phyloP scores from a whole-genome alignment of 2,888 invertebrate genomes.

The Cheilosia variabilis region DNA sequence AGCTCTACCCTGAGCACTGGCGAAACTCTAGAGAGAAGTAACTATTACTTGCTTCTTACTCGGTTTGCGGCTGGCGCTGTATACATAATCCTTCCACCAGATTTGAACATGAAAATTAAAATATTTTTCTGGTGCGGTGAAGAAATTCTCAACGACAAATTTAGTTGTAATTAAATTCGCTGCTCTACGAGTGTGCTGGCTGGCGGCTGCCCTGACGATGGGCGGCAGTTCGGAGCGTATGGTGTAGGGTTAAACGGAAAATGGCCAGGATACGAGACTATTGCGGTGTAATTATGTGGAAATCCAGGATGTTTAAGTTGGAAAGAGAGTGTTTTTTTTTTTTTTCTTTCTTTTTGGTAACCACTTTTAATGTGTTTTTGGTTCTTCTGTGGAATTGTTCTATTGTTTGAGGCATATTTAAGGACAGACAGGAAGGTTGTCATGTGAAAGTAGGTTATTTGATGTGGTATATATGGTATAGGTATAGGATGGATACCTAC shows the following conservation, averaged over 20 bases:
- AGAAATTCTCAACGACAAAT: constrained; percentile 59
- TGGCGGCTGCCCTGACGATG: constrained; percentile 14
- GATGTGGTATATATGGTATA: not conserved
- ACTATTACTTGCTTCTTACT: constrained; percentile 55
- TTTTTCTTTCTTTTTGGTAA: not conserved
- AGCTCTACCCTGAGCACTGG: constrained; percentile 27
- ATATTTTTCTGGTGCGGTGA: constrained; percentile 45
- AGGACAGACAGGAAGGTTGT: not conserved
- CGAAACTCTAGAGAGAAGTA: constrained; percentile 34
- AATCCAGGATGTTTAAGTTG: constrained; percentile 44
- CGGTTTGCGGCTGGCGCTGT: constrained; percentile 18
- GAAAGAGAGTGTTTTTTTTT: not conserved
- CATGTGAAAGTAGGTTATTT: not conserved
- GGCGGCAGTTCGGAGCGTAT: not conserved
- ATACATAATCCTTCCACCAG: constrained; percentile 27
- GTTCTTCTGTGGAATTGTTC: constrained; percentile 20
- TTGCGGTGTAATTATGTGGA: constrained; percentile 68
- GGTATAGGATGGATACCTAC: too few relatives aligned
- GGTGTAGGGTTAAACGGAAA: constrained; percentile 17
- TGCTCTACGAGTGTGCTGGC: constrained; percentile 7
- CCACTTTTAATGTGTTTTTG: constrained; percentile 4
- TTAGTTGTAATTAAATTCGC: constrained; percentile 62
- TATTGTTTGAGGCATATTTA: constrained; percentile 7
- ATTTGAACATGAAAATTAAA: constrained; percentile 55
- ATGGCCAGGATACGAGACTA: constrained; percentile 43